Percentiles rank a stretch among this genome's conserved stretches.
phyloP scores from a whole-genome alignment of 2,113 vertebrate genomes.

The Hypanus sabinus region DNA sequence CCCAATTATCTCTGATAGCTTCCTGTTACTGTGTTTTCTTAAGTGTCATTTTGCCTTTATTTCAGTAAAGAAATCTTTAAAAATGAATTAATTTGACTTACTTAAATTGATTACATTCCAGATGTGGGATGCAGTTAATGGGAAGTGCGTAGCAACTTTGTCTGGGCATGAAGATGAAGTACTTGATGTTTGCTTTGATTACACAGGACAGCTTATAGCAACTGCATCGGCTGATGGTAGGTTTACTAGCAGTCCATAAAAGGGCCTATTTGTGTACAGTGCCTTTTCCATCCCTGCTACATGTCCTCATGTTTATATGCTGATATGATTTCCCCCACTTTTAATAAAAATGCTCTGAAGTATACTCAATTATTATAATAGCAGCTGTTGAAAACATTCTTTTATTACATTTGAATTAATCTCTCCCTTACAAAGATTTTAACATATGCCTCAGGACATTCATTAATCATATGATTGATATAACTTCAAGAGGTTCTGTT shows the following conservation, averaged over 20 bases:
- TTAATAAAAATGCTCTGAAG: background rate
- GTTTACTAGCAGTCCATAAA: conserved; percentile 38
- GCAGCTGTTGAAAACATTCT: background rate
- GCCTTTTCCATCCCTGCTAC: background rate
- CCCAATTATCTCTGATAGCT: background rate
- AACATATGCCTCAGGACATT: background rate
- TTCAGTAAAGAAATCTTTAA: background rate
- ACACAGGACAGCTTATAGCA: conserved; percentile 74
- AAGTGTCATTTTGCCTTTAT: background rate
- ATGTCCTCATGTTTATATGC: background rate
- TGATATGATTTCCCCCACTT: background rate
- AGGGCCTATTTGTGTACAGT: background rate
- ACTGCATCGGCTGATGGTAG: conserved; percentile 84
- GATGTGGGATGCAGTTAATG: conserved; percentile 75
- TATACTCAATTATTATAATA: background rate
- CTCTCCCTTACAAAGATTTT: background rate
- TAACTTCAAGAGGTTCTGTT: background rate
- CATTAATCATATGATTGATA: background rate
- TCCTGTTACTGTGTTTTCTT: no score
- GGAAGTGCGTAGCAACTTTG: conserved; percentile 68
- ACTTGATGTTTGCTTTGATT: conserved; percentile 86
- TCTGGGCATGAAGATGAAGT: conserved; percentile 77
- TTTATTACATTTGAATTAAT: background rate
- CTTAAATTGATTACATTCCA: conserved; percentile 45
- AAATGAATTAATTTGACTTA: background rate